phyloP scores from a whole-genome alignment of 1,140 invertebrate genomes.

The Doryteuthis pealeii region DNA sequence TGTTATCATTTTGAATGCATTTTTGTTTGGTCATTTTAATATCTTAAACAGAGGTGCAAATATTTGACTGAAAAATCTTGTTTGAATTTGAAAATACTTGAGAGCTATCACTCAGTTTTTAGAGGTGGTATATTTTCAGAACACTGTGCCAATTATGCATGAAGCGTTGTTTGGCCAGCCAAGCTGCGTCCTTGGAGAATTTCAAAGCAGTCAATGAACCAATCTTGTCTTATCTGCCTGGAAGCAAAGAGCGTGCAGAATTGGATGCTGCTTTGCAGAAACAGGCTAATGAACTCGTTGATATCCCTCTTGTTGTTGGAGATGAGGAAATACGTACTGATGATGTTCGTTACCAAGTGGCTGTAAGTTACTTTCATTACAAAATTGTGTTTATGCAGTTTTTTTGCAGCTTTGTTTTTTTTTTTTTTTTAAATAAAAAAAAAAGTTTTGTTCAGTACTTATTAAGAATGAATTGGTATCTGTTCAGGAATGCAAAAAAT shows the following conservation, averaged over 20 bases:
- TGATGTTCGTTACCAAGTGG: slow-evolving; percentile 74
- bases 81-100: too few species aligned
- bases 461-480: too few species aligned
- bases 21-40: too few species aligned
- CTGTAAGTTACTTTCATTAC: slow-evolving; percentile 62
- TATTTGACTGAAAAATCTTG: too few species aligned
- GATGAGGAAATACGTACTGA: slow-evolving; percentile 80
- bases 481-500: too few species aligned
- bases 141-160: background rate
- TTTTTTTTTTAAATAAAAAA: too few species aligned
- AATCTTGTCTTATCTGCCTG: slow-evolving; percentile 72
- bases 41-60: too few species aligned
- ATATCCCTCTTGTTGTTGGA: slow-evolving; percentile 91
- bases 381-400: too few species aligned
- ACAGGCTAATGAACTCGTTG: slow-evolving; percentile 68
- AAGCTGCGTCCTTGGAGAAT: slow-evolving; percentile 14
- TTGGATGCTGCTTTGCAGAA: slow-evolving; percentile 74
- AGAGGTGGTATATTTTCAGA: background rate
- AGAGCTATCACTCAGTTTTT: too few species aligned
- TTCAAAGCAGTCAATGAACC: slow-evolving; percentile 63
- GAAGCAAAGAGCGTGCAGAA: slow-evolving; percentile 77
- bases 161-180: background rate
- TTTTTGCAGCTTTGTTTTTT: too few species aligned
- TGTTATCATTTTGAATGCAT: too few species aligned
- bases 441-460: too few species aligned